phyloP scores from a whole-genome alignment of 2,888 invertebrate species.

The Drosophila conformis region DNA sequence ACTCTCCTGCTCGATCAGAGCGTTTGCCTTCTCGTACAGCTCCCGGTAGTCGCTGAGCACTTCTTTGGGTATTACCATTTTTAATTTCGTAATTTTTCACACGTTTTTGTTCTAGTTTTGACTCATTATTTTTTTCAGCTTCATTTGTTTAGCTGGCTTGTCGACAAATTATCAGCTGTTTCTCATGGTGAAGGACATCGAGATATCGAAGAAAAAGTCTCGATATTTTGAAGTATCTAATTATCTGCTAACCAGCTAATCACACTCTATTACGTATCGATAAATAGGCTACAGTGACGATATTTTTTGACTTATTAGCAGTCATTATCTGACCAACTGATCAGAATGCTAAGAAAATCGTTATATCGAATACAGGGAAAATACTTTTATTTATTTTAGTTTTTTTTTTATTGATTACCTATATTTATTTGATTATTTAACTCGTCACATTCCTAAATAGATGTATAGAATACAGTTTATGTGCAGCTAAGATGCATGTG shows the following conservation, averaged over 20 bases:
- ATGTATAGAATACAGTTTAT: no score
- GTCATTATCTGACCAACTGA: no score
- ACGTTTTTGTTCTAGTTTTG: conserved; percentile 15
- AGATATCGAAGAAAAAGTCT: background rate
- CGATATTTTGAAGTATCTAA: background rate
- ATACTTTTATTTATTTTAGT: no score
- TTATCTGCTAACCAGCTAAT: background rate
- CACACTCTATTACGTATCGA: no score
- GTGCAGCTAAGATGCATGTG: no score
- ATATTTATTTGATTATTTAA: background rate
- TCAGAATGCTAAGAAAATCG: no score
- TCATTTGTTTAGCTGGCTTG: conserved; percentile 3
- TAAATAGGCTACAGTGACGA: no score
- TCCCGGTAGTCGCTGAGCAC: conserved; percentile 87
- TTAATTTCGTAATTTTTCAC: background rate
- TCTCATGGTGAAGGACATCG: background rate
- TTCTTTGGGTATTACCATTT: conserved; percentile 62
- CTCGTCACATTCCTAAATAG: background rate
- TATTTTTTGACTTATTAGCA: no score
- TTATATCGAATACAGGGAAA: no score
- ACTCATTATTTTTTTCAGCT: background rate
- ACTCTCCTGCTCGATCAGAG: conserved; percentile 89
- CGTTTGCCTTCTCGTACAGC: conserved; percentile 89
- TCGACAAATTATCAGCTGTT: conserved; percentile 22
- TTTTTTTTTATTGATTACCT: no score